Evolutionary conservation across 2,888 invertebrate genomes (phyloP).

Genomic region (Piscicola geometra): DNA sequence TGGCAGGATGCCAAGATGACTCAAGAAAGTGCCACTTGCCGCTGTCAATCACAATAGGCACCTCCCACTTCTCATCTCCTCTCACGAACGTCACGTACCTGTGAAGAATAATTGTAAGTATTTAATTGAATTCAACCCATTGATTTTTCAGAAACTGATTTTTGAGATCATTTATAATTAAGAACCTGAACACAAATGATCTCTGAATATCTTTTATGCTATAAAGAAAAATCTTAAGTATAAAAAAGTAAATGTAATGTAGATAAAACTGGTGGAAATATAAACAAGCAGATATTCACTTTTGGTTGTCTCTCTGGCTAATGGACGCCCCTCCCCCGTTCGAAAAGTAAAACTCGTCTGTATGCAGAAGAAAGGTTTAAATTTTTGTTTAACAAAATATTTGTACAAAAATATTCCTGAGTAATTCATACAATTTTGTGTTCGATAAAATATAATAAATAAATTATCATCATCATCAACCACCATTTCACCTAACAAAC

Average conservation of each 20-base stretch:
- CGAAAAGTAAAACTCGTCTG: constrained; percentile 43
- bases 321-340: constrained; percentile 42
- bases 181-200: too few relatives aligned
- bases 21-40: constrained; percentile 51
- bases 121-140: too few relatives aligned
- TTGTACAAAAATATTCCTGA: not conserved
- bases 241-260: too few relatives aligned
- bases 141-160: too few relatives aligned
- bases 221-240: too few relatives aligned
- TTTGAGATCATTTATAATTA: too few relatives aligned
- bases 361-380: not conserved
- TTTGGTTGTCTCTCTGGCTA: constrained; percentile 36
- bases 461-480: not conserved
- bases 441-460: not conserved
- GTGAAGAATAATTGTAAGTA: too few relatives aligned
- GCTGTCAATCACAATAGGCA: constrained; percentile 44
- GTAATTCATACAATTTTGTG: not conserved
- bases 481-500: not conserved
- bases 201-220: too few relatives aligned
- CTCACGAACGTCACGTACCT: constrained; percentile 46
- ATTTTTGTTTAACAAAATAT: not conserved
- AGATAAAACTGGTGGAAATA: too few relatives aligned
- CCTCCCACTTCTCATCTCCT: constrained; percentile 46
- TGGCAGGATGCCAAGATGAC: constrained; percentile 51
- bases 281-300: too few relatives aligned